Percentiles rank a stretch among this genome's conserved stretches.
Conservation (phyloP, 2,113 vertebrate species). For the Menura novaehollandiae region DNA sequence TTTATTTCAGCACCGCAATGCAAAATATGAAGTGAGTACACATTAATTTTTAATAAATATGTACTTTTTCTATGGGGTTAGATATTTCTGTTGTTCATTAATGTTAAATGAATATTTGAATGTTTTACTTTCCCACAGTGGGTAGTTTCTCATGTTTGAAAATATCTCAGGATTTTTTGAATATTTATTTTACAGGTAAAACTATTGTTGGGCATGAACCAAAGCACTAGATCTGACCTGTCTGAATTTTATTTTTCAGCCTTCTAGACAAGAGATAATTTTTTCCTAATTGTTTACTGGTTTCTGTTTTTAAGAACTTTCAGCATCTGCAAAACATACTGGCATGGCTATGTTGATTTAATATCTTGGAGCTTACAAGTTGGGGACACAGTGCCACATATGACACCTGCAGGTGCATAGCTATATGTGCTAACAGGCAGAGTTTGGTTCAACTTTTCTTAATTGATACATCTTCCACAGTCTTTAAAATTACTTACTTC, state of each 20-base stretch:
- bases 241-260: not conserved
- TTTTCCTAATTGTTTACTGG: not conserved
- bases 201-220: not conserved
- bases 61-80: not conserved
- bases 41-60: not conserved
- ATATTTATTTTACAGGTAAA: not conserved
- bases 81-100: not conserved
- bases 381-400: rapidly evolving
- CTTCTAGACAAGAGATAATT: not conserved
- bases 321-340: not conserved
- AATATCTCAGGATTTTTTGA: not conserved
- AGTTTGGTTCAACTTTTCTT: not conserved
- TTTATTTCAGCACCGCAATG: not conserved
- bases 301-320: not conserved
- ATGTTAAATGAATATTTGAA: not conserved
- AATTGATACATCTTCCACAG: not conserved
- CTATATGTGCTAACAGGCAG: not conserved
- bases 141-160: not conserved
- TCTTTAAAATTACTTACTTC: not conserved
- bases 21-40: not conserved
- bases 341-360: not conserved
- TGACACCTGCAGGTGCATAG: not conserved
- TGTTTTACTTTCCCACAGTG: not conserved
- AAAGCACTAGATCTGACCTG: not conserved
- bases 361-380: not conserved